phyloP scores from a whole-genome alignment of 2,888 invertebrate species.

The Sepiola atlantica region DNA sequence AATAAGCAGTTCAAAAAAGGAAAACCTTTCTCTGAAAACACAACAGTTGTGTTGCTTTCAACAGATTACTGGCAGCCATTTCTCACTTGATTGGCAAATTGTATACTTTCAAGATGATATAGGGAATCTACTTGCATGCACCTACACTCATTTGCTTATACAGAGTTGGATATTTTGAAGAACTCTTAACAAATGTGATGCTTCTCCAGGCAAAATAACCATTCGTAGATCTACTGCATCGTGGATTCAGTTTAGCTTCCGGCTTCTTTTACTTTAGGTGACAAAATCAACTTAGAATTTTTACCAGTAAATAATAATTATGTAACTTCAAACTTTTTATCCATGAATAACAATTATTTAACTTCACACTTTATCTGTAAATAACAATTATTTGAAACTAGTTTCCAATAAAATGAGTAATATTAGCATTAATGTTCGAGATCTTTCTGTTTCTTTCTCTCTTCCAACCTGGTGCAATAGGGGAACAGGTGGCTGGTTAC shows the following conservation, averaged over 20 bases:
- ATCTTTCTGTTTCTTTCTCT: too few relatives aligned
- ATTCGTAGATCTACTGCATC: background rate
- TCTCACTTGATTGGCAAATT: background rate
- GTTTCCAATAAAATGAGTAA: background rate
- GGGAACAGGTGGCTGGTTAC: too few relatives aligned
- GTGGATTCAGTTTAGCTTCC: background rate
- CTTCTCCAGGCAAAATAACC: background rate
- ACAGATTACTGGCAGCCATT: background rate
- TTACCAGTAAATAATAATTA: background rate
- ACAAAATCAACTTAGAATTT: background rate
- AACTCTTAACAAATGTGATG: background rate
- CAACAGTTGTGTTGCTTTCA: background rate
- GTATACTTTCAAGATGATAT: background rate
- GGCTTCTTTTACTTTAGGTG: background rate
- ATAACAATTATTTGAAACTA: conserved; percentile 8
- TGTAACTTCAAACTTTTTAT: background rate
- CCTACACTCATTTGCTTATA: background rate
- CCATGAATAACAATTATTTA: background rate
- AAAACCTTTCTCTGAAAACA: background rate
- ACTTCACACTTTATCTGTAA: background rate
- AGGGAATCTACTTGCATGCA: background rate
- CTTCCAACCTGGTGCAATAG: too few relatives aligned
- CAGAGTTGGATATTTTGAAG: background rate
- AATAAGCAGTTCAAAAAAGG: background rate
- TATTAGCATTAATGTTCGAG: too few relatives aligned